Evolutionary conservation across 2,888 invertebrate species (phyloP), one percentile per base, ranked within the genome.

Genomic region (Galeruca laticollis): DNA sequence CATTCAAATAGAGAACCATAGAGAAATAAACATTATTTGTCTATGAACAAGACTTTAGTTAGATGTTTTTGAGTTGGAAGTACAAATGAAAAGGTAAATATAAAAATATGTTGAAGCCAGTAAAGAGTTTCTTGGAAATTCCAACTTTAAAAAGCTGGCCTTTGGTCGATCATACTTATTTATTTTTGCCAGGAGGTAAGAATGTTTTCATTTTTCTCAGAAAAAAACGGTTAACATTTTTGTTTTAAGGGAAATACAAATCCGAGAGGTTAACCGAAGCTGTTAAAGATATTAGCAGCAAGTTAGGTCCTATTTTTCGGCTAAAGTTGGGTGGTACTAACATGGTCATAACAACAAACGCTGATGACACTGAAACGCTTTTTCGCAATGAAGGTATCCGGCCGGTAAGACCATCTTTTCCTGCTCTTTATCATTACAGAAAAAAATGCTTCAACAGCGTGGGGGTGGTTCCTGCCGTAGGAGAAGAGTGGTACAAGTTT

Each of bases 391-490:
- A 89, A 78, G 89, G 88, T 9, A 84, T 84, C 72, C 81, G 78
- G 59, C 89, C 90, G 1, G 76, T 84, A 66, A 84, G 89, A 51
- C 87, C 87, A 1, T 85, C 88, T 2, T 86, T 90, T 76, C 87
- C 88, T 49, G 88, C 89, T 1, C 82, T 88, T 8, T 82, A 86
- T 64, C 79, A 86, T 71, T 88, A 88, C 75, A 80, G 89, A 52
- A 77, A 86, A 71, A 83, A 86, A 73, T 73, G 74, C 6, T 86
- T 83, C 72, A 80, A 79, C 11, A 87, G 88, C 69, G 86, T 86
- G 10, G 90, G 89, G 11, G 83, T 89, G 5, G 88, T 89, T 13
- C 88, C 89, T 70, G 87, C 87, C 59, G 89, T 89, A 80, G 90
- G 89, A 0, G 85, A 87, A 18, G 88, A 89, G 75, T 90, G 90